phyloP scores from a whole-genome alignment of 2,113 vertebrate species.

The Mystacornis crossleyi region DNA sequence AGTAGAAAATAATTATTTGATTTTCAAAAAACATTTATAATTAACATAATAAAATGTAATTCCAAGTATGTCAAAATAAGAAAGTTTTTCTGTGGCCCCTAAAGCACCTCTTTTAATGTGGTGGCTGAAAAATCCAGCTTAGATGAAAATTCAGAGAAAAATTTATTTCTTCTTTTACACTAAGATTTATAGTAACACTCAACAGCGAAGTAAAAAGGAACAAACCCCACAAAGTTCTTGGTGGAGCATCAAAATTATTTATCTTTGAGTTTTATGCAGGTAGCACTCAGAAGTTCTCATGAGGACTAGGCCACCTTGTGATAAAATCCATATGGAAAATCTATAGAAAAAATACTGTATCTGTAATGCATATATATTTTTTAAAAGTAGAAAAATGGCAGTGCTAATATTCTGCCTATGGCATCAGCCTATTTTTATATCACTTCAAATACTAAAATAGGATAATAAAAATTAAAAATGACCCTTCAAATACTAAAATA shows the following conservation, averaged over 20 bases:
- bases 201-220: not conserved
- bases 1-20: not conserved
- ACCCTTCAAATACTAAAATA: slow-evolving; percentile 3
- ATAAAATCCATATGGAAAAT: not conserved
- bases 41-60: not conserved
- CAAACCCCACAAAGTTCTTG: not conserved
- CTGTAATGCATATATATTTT: not conserved
- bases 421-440: not conserved
- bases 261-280: not conserved
- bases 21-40: not conserved
- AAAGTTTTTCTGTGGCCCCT: not conserved
- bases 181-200: not conserved
- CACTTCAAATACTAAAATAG: not conserved
- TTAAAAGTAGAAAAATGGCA: not conserved
- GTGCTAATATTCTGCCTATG: not conserved
- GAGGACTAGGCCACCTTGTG: not conserved
- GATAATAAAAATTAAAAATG: slow-evolving; percentile 20
- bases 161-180: not conserved
- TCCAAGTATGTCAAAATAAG: not conserved
- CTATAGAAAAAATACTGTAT: not conserved
- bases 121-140: not conserved
- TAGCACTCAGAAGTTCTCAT: not conserved
- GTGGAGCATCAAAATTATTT: not conserved
- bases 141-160: not conserved
- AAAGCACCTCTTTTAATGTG: not conserved